These are phyloP conservation scores for Nixonia krombeini DNA, from an alignment of 1,140 invertebrate species.

Conservation along the genomic window DNA sequence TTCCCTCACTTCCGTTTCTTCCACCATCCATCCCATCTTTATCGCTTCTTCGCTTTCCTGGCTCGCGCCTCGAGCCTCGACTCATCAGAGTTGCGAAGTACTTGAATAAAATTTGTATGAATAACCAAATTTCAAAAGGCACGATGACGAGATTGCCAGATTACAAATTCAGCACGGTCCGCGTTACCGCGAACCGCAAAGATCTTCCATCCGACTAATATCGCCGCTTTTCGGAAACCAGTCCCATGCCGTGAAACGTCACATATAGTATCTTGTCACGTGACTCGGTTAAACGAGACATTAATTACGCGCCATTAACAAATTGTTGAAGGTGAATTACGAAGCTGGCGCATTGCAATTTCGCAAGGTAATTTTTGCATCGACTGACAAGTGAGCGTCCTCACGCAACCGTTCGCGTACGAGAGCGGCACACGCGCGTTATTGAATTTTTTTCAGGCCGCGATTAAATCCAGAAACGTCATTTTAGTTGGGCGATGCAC, in stretches of 20 bases:
- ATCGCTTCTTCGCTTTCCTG: slow-evolving; percentile 23
- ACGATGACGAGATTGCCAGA: slow-evolving; percentile 10
- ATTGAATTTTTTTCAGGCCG: too few relatives aligned
- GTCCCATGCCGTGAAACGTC: too few relatives aligned
- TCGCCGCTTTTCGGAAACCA: too few relatives aligned
- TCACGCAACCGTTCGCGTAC: neutral
- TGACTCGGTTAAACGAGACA: too few relatives aligned
- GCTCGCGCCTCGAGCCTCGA: slow-evolving; percentile 14
- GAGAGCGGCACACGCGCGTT: too few relatives aligned
- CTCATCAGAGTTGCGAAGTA: slow-evolving; percentile 18
- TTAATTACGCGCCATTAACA: too few relatives aligned
- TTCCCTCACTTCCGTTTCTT: slow-evolving; percentile 8
- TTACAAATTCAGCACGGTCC: neutral
- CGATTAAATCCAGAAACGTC: too few relatives aligned
- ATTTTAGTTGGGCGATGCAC: too few relatives aligned
- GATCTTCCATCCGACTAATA: too few relatives aligned
- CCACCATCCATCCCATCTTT: slow-evolving; percentile 15
- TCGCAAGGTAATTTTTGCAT: neutral
- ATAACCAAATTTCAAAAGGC: slow-evolving; percentile 21
- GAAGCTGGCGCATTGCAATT: neutral
- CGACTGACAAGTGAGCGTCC: slow-evolving; percentile 6
- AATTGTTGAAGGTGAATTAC: neutral
- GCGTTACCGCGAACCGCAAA: too few relatives aligned
- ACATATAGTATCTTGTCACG: too few relatives aligned
- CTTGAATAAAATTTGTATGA: neutral